Evolutionary conservation across 2,113 vertebrate species (phyloP).

Genomic region (Misgurnus mizolepis): DNA sequence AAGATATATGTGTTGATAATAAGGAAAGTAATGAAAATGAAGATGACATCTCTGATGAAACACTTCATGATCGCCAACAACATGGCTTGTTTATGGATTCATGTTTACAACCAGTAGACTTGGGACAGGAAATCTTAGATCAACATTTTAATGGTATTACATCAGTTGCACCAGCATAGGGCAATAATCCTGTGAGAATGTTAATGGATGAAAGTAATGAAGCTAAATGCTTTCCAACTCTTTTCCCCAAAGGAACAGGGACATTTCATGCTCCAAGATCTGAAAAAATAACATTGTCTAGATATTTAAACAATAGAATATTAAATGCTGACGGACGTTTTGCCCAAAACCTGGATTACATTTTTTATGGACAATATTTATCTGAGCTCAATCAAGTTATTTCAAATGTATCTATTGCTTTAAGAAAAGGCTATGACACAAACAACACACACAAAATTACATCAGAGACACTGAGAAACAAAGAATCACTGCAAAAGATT

Average conservation of each 20-base stretch:
- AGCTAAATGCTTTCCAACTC: constrained; percentile 45
- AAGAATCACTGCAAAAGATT: constrained; percentile 8
- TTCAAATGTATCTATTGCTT: no score
- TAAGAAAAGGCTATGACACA: background rate
- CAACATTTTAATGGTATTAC: constrained; percentile 5
- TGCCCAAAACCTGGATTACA: constrained; percentile 32
- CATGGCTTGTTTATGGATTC: constrained; percentile 28
- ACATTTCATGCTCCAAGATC: constrained; percentile 1
- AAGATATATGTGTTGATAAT: background rate
- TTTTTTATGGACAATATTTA: constrained; percentile 46
- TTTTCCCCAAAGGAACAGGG: constrained; percentile 2
- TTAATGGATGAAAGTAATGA: constrained; percentile 32
- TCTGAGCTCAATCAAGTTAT: no score
- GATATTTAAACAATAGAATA: constrained; percentile 36
- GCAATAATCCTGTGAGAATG: no score
- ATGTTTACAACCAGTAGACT: constrained; percentile 41
- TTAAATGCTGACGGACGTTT: constrained; percentile 45
- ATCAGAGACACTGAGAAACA: constrained; percentile 31
- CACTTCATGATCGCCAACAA: constrained; percentile 18
- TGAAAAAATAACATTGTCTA: constrained; percentile 8
- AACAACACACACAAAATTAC: background rate
- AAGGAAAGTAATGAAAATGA: background rate
- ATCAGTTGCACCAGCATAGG: no score
- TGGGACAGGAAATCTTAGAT: constrained; percentile 20
- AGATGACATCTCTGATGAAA: background rate